Evolutionary conservation across 2,113 vertebrate genomes (phyloP).

Genomic region (Lethenteron camtschaticum): DNA sequence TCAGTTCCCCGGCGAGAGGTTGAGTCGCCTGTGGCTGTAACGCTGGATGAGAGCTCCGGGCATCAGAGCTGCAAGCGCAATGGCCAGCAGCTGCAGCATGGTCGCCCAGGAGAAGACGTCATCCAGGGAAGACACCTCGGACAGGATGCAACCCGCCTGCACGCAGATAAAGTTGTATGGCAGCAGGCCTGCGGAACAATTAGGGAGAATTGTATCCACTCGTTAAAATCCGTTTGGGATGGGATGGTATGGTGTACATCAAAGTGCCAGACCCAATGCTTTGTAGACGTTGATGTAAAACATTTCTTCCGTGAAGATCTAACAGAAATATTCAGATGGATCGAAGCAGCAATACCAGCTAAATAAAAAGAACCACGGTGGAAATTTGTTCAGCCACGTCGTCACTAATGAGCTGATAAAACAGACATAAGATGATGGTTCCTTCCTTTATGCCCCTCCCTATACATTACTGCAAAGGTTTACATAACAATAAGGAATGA

Average conservation of each 20-base stretch:
- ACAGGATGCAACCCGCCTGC: slow-evolving; percentile 75
- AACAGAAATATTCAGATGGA: too few relatives aligned
- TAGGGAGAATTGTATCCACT: background rate
- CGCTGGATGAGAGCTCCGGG: slow-evolving; percentile 57
- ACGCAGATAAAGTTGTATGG: slow-evolving; percentile 97
- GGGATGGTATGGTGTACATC: too few relatives aligned
- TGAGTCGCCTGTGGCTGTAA: slow-evolving; percentile 34
- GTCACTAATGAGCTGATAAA: too few relatives aligned
- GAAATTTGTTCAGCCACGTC: too few relatives aligned
- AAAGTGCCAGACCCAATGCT: background rate
- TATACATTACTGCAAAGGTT: too few relatives aligned
- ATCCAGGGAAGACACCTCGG: slow-evolving; percentile 62
- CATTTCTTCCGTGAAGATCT: background rate
- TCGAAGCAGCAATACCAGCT: too few relatives aligned
- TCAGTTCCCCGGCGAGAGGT: slow-evolving; percentile 1
- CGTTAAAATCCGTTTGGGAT: too few relatives aligned
- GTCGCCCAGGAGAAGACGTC: slow-evolving; percentile 65
- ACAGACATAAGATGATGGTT: too few relatives aligned
- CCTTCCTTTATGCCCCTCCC: too few relatives aligned
- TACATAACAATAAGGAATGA: too few relatives aligned
- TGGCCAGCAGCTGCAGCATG: slow-evolving; percentile 46
- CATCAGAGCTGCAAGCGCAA: slow-evolving; percentile 52
- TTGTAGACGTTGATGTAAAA: background rate
- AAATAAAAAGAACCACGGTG: too few relatives aligned
- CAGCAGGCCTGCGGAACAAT: slow-evolving; percentile 37